Conservation (phyloP, 2,888 invertebrate species). For the Litoditis marina region DNA sequence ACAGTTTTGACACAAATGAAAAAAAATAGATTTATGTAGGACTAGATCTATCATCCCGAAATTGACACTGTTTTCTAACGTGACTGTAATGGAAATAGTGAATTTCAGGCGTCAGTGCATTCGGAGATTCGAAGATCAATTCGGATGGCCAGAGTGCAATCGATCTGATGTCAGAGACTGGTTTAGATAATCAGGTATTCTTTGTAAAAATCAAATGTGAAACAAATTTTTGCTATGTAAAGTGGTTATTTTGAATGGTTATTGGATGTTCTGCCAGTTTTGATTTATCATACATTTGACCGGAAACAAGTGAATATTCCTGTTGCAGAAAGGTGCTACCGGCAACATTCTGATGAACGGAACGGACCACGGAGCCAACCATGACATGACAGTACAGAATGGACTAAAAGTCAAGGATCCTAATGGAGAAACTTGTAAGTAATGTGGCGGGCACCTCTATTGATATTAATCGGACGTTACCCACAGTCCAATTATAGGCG, state of each 20-base stretch:
- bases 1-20: no score
- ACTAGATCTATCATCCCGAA: no score
- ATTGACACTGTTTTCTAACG: no score
- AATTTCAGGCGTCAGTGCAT: constrained; percentile 35
- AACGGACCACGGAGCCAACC: constrained; percentile 28
- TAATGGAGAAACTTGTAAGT: constrained; percentile 39
- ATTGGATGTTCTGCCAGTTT: no score
- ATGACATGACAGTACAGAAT: constrained; percentile 40
- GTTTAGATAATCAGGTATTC: constrained; percentile 21
- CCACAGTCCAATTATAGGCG: no score
- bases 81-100: background rate
- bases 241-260: no score
- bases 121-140: constrained; percentile 36
- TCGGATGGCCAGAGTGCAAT: constrained; percentile 31
- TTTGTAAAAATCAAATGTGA: background rate
- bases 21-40: no score
- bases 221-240: background rate
- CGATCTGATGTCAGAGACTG: constrained; percentile 31
- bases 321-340: constrained; percentile 21
- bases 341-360: constrained; percentile 31
- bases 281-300: background rate
- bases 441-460: no score
- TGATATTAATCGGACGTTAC: no score
- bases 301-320: no score
- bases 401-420: constrained; percentile 41